Conservation (phyloP, 2,797 vertebrate genomes). For the Mallotus villosus region DNA sequence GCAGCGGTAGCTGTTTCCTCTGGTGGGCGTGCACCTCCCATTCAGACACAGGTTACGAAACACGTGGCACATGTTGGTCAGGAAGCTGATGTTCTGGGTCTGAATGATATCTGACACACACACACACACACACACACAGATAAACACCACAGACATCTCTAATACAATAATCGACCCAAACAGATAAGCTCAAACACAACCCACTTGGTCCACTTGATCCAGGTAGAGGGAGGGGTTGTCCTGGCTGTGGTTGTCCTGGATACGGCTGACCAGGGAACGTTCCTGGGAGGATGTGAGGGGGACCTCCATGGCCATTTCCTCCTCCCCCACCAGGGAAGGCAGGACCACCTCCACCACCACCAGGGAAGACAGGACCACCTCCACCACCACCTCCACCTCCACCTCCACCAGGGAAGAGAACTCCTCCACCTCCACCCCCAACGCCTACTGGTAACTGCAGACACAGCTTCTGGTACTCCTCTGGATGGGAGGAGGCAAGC, state of each 20-base stretch:
- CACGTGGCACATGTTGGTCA: constrained; percentile 83
- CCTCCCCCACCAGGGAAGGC: too few relatives aligned
- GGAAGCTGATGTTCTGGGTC: constrained; percentile 79
- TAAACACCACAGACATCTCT: background rate
- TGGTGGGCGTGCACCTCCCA: constrained; percentile 87
- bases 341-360: constrained; percentile 35
- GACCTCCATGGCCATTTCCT: constrained; percentile 44
- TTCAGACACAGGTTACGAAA: constrained; percentile 89
- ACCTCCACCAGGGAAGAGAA: too few relatives aligned
- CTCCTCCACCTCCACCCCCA: too few relatives aligned
- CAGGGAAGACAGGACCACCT: constrained; percentile 49
- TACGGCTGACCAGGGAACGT: constrained; percentile 35
- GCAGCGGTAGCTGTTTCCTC: constrained; percentile 80
- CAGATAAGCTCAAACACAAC: background rate
- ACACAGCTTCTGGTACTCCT: constrained; percentile 90
- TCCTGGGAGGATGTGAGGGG: constrained; percentile 51
- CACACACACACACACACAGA: background rate
- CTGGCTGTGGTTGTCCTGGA: constrained; percentile 41
- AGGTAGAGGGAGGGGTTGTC: background rate
- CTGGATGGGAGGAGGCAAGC: constrained; percentile 62
- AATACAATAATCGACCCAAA: background rate
- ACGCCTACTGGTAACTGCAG: constrained; percentile 62
- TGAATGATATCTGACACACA: constrained; percentile 65
- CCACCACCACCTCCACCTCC: constrained; percentile 28
- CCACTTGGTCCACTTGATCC: background rate